A percentile compares a stretch with the other conserved stretches of the same genome.
Conservation (phyloP, 2,888 invertebrate genomes). For the Leucophenga maculata region DNA sequence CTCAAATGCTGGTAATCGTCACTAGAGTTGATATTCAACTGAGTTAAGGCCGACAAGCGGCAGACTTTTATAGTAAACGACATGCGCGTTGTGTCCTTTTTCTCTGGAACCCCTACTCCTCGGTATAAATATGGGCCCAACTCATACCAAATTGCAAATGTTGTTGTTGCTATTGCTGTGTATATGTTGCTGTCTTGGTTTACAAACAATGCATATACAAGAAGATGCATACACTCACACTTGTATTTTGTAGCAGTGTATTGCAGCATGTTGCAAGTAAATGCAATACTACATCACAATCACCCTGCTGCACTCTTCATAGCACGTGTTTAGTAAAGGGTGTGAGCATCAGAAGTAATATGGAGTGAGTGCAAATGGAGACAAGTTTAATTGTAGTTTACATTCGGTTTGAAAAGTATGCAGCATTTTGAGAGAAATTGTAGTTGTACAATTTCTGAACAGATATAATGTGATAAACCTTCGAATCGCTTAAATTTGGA, state of each 20-base stretch:
- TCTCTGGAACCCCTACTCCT: background rate
- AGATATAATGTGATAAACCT: too few relatives aligned
- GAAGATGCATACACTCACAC: slow-evolving; percentile 52
- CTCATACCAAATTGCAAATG: background rate
- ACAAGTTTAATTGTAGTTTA: too few relatives aligned
- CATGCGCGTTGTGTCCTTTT: slow-evolving; percentile 46
- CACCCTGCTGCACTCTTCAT: background rate
- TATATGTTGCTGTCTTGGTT: slow-evolving; percentile 61
- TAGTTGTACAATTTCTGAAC: too few relatives aligned
- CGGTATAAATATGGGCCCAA: background rate
- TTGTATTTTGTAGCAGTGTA: background rate
- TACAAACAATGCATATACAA: slow-evolving; percentile 53
- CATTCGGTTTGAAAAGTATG: too few relatives aligned
- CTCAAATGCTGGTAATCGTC: too few relatives aligned
- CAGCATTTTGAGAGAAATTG: too few relatives aligned
- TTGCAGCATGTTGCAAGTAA: background rate
- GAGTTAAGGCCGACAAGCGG: slow-evolving; percentile 59
- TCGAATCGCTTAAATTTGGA: too few relatives aligned
- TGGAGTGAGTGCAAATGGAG: too few relatives aligned
- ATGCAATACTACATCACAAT: slow-evolving; percentile 3
- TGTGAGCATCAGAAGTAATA: too few relatives aligned
- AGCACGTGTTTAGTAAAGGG: too few relatives aligned
- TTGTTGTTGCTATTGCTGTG: slow-evolving; percentile 48
- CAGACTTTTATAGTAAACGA: slow-evolving; percentile 63
- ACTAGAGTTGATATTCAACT: slow-evolving; percentile 60